Evolutionary conservation across 2,888 invertebrate species (phyloP).

Genomic region (Venusia cambrica): DNA sequence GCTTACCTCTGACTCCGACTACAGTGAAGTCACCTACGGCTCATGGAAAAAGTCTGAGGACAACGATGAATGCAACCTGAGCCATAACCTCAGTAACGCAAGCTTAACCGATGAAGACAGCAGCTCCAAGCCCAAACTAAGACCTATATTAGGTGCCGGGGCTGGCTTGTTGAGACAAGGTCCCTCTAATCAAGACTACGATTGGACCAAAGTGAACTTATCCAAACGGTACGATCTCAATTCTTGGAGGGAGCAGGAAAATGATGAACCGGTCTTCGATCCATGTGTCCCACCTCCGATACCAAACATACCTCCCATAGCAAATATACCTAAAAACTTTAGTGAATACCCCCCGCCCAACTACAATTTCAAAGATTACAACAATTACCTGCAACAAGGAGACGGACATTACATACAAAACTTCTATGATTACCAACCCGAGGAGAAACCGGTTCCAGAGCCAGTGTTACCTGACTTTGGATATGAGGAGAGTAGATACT

Average conservation of each 20-base stretch:
- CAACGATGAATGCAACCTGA: constrained; percentile 46
- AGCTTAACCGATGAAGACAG: constrained; percentile 60
- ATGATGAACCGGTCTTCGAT: constrained; percentile 56
- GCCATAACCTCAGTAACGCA: constrained; percentile 58
- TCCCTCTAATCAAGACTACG: constrained; percentile 52
- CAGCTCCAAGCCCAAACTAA: constrained; percentile 55
- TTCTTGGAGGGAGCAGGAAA: constrained; percentile 65
- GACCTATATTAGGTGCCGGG: constrained; percentile 70
- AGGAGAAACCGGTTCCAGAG: constrained; percentile 29
- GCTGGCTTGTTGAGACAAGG: constrained; percentile 59
- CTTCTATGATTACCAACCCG: constrained; percentile 45
- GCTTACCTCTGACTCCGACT: constrained; percentile 57
- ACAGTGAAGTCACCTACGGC: constrained; percentile 67
- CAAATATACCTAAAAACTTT: constrained; percentile 26
- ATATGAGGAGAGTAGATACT: too few species aligned
- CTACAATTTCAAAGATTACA: constrained; percentile 46
- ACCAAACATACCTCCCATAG: constrained; percentile 11
- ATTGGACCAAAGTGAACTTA: constrained; percentile 60
- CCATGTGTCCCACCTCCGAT: constrained; percentile 60
- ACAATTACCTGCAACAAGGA: constrained; percentile 66
- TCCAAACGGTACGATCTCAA: constrained; percentile 67
- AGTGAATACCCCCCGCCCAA: constrained; percentile 60
- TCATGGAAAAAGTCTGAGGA: constrained; percentile 71
- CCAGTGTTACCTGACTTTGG: constrained; percentile 12
- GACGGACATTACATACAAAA: constrained; percentile 68